A percentile compares a stretch with the other conserved stretches of the same genome.
Conservation (phyloP, 2,797 vertebrate species). For the Acipenser oxyrinchus region DNA sequence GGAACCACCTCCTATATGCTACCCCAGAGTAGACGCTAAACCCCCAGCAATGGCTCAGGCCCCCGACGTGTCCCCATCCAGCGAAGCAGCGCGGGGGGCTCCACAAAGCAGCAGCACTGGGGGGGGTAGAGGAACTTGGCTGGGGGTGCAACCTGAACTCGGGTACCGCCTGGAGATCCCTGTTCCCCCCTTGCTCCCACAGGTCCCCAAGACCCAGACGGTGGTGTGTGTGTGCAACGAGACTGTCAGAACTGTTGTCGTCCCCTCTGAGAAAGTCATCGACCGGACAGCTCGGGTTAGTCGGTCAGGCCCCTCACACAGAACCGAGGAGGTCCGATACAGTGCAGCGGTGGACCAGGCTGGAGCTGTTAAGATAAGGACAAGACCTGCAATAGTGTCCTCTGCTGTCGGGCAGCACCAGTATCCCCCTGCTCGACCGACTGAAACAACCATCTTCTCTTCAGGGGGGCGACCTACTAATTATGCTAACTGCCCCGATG, state of each 20-base stretch:
- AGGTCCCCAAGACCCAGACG: conserved; percentile 69
- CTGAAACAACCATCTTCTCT: conserved; percentile 51
- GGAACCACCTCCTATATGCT: conserved; percentile 86
- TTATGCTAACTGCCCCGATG: conserved; percentile 52
- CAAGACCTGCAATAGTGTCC: conserved; percentile 45
- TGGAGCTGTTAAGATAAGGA: conserved; percentile 33
- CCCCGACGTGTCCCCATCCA: conserved; percentile 52
- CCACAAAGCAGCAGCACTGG: conserved; percentile 43
- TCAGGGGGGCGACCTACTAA: conserved; percentile 46
- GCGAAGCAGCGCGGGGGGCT: conserved; percentile 42
- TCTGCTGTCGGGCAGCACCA: conserved; percentile 58
- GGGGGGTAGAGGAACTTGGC: conserved; percentile 37
- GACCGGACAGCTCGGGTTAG: conserved; percentile 63
- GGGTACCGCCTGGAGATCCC: conserved; percentile 79
- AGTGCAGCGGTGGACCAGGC: conserved; percentile 47
- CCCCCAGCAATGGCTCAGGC: conserved; percentile 61
- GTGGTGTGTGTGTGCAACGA: conserved; percentile 78
- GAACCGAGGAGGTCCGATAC: conserved; percentile 78
- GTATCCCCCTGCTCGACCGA: conserved; percentile 45
- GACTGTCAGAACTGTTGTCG: conserved; percentile 65
- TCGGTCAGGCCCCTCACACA: conserved; percentile 66
- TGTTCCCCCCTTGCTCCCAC: conserved; percentile 65
- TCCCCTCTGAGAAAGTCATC: conserved; percentile 66
- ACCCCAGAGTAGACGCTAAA: conserved; percentile 76
- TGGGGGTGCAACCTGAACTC: conserved; percentile 56